Percentiles rank a stretch among this genome's conserved stretches.
phyloP scores from a whole-genome alignment of 2,113 vertebrate genomes.

The Corythornis cristatus region DNA sequence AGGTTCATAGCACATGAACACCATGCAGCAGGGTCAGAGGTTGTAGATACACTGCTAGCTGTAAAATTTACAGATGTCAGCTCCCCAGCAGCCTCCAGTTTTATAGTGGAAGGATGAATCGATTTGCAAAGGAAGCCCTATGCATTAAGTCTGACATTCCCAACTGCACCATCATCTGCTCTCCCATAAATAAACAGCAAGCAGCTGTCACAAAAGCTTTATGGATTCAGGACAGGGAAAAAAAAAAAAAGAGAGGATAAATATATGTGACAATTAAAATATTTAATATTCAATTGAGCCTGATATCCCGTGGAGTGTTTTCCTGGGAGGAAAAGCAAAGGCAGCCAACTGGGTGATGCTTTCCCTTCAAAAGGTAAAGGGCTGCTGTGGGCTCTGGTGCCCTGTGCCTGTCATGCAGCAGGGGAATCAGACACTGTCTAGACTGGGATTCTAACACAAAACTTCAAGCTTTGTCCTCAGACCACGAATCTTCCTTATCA shows the following conservation, averaged over 20 bases:
- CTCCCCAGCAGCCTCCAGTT: neutral
- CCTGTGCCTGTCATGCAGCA: neutral
- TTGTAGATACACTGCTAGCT: neutral
- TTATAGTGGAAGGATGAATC: neutral
- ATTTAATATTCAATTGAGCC: conserved; percentile 32
- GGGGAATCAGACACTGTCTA: neutral
- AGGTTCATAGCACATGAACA: neutral
- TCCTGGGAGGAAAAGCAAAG: neutral
- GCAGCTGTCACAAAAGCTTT: conserved; percentile 7
- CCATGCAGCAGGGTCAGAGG: neutral
- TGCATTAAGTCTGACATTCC: neutral
- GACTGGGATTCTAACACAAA: neutral
- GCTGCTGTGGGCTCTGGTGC: neutral
- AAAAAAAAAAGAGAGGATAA: neutral
- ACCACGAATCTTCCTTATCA: neutral
- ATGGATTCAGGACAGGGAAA: neutral
- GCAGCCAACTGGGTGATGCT: neutral
- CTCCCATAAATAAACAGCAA: conserved; percentile 2
- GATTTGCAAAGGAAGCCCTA: neutral
- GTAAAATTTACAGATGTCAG: neutral
- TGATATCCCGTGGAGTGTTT: neutral
- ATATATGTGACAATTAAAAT: conserved; percentile 38
- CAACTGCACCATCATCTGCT: conserved; percentile 4
- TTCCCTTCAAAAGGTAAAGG: neutral
- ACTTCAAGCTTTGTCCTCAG: neutral